Evolutionary conservation across 2,888 invertebrate species (phyloP), one percentile per base, ranked within the genome.

Genomic region (Salpingus planirostris): DNA sequence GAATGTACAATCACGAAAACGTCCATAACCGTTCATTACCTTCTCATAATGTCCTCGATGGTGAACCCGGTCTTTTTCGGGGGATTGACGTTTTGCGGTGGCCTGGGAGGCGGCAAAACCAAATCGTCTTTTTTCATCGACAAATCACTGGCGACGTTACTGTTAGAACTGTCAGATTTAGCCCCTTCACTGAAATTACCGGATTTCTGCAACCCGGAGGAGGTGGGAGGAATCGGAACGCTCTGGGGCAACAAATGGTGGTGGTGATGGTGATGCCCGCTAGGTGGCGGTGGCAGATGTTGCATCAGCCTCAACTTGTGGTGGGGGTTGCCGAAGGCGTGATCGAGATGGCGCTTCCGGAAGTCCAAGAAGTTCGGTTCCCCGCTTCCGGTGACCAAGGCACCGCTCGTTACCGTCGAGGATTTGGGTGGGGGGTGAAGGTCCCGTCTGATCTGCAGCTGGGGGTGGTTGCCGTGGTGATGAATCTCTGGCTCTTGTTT

Each of bases 41-140:
- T 83, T 55, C 88, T 75, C 89, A 89, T 88, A 47, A 89, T 88
- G 50, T 89, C 89, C 56, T 87, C 89, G 68, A 89, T 89, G 58
- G 87, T 88, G 62, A 89, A 89, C 11, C 89, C 89, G 56, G 86
- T 85, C 54, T 83, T 81, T 46, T 69, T 68, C 3, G 69, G 73
- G 6, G 78, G 76, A 47, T 69, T 70, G 1, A 73, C 68, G 24
- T 73, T 72, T 36, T 74, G 74, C 11, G 73, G 68, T 24, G 73
- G 73, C 37, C 74, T 74, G 11, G 70, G 70, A 14, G 71, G 68
- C 39, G 46, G 40, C 13, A 72, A 73, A 38, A 44, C 38, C 13
- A 44, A 32, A 3, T 59, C 59, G 24, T 55, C 59, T 36, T 65
- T 64, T 33, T 63, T 64, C 60, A 65, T 63, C 15, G 62, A 61